Conservation (phyloP, 2,888 invertebrate genomes). For the Tachina grossa region DNA sequence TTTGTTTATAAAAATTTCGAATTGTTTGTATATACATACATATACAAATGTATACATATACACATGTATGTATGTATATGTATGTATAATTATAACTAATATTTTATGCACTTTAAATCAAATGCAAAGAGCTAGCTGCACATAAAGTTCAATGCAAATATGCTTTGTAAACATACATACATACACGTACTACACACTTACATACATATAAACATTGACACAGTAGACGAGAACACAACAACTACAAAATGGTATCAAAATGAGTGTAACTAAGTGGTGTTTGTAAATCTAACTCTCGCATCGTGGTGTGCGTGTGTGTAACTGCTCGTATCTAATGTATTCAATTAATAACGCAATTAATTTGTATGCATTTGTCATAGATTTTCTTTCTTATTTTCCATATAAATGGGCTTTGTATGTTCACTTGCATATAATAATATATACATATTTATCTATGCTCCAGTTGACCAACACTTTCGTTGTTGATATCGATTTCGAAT, state of each 20-base stretch:
- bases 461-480: too few relatives aligned
- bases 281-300: too few relatives aligned
- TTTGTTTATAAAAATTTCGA: too few relatives aligned
- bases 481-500: too few relatives aligned
- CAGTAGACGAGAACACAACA: conserved; percentile 3
- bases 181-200: not conserved
- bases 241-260: conserved; percentile 4
- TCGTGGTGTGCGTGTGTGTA: conserved; percentile 3
- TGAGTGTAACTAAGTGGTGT: not conserved
- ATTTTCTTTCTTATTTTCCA: conserved; percentile 60
- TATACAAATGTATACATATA: too few relatives aligned
- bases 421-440: not conserved
- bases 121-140: conserved; percentile 31
- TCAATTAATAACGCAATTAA: conserved; percentile 66
- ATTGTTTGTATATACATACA: not conserved
- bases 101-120: conserved; percentile 29
- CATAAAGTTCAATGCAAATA: conserved; percentile 40
- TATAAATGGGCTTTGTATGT: not conserved
- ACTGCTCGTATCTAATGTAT: conserved; percentile 40
- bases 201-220: not conserved
- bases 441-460: too few relatives aligned
- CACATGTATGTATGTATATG: not conserved
- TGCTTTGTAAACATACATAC: not conserved
- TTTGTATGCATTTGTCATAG: conserved; percentile 71
- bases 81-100: conserved; percentile 18